Evolutionary conservation across 2,888 invertebrate genomes (phyloP).

Genomic region (Acrobasis consociella): DNA sequence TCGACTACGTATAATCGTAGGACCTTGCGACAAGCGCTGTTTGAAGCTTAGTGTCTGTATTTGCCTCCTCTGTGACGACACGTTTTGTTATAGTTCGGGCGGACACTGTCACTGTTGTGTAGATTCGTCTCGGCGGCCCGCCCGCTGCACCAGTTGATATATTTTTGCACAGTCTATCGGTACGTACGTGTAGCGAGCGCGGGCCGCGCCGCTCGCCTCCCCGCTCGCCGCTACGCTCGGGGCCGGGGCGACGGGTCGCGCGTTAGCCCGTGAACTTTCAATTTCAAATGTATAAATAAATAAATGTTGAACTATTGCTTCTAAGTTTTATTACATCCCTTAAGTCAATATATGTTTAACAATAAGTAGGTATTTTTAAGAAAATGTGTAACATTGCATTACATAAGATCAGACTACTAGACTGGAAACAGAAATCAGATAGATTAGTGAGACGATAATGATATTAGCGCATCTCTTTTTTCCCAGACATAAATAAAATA

Average conservation of each 20-base stretch:
- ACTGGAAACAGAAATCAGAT: no score
- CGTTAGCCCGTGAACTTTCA: constrained; percentile 44
- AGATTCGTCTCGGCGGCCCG: constrained; percentile 37
- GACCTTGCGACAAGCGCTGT: not conserved
- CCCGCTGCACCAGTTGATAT: constrained; percentile 61
- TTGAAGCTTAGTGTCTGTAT: not conserved
- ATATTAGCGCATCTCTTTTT: no score
- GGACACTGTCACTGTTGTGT: constrained; percentile 38
- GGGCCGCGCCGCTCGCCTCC: constrained; percentile 23
- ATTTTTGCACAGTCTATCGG: constrained; percentile 67
- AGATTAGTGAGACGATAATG: no score
- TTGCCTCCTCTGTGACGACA: not conserved
- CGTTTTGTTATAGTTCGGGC: constrained; percentile 50
- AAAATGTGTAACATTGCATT: no score
- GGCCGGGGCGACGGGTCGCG: constrained; percentile 23
- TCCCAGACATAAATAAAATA: no score
- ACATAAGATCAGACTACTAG: no score
- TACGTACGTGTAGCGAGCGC: constrained; percentile 27
- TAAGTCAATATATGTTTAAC: no score
- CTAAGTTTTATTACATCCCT: constrained; percentile 36
- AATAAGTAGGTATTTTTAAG: no score
- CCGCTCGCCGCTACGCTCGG: constrained; percentile 27
- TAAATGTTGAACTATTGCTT: constrained; percentile 74
- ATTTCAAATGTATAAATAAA: constrained; percentile 68
- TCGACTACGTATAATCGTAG: no score